Evolutionary conservation across 2,797 vertebrate species (phyloP).

Genomic region (Delichon dasypus): DNA sequence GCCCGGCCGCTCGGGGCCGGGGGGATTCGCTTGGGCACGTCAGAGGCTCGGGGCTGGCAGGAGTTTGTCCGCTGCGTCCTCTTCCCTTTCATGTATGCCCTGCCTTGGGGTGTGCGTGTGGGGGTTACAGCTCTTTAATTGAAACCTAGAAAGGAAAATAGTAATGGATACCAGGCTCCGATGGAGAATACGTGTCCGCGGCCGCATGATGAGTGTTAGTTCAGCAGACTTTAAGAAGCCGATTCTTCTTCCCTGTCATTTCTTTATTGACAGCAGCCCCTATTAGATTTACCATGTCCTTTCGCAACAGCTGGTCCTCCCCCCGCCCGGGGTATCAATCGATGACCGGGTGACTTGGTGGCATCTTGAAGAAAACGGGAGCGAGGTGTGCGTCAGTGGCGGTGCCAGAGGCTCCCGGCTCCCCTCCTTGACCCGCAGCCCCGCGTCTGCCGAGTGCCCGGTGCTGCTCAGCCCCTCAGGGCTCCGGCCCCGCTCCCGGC

Average conservation of each 20-base stretch:
- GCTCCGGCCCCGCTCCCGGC: neutral
- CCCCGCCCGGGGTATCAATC: slow-evolving; percentile 26
- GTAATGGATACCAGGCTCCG: slow-evolving; percentile 74
- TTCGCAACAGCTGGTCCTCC: slow-evolving; percentile 50
- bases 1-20: neutral
- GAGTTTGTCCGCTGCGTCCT: neutral
- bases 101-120: slow-evolving; percentile 9
- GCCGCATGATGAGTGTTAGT: slow-evolving; percentile 73
- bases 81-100: slow-evolving; percentile 1
- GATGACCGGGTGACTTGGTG: slow-evolving; percentile 56
- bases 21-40: neutral
- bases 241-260: slow-evolving; percentile 75
- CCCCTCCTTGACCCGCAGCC: neutral
- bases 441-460: neutral
- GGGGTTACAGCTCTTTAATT: slow-evolving; percentile 58
- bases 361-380: slow-evolving; percentile 43
- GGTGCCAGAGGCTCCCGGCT: neutral
- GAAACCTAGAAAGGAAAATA: slow-evolving; percentile 73
- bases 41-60: neutral
- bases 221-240: slow-evolving; percentile 70
- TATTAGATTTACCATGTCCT: slow-evolving; percentile 66
- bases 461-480: neutral
- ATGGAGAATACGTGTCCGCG: slow-evolving; percentile 75
- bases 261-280: slow-evolving; percentile 47
- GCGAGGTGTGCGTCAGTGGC: neutral